Conservation (phyloP, 2,797 vertebrate species). For the Gobio occitaniae region DNA sequence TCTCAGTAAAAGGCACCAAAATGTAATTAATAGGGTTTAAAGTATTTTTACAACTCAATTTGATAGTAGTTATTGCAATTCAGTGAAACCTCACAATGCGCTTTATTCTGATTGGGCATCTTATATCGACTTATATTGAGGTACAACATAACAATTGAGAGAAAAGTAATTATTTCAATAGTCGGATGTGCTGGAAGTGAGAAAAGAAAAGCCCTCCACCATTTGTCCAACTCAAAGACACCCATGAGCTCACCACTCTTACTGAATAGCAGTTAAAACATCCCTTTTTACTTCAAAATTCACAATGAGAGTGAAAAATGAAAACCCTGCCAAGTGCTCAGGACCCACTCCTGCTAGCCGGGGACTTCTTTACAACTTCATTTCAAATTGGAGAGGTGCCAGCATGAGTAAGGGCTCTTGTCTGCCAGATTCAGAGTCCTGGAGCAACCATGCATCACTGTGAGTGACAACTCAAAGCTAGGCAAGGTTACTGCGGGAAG, state of each 20-base stretch:
- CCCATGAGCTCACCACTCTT: constrained; percentile 37
- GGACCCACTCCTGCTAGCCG: constrained; percentile 39
- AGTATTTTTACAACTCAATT: constrained; percentile 26
- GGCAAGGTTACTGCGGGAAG: constrained; percentile 7
- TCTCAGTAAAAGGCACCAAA: constrained; percentile 28
- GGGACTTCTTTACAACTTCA: constrained; percentile 51
- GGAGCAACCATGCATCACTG: constrained; percentile 31
- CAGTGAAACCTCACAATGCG: constrained; percentile 1
- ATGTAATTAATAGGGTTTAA: constrained; percentile 20
- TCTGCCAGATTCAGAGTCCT: constrained; percentile 45
- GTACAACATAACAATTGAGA: not conserved
- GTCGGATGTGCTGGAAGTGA: constrained; percentile 1
- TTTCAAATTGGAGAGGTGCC: constrained; percentile 47
- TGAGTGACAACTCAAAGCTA: constrained; percentile 46
- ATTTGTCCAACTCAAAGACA: constrained; percentile 40
- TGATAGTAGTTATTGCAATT: not conserved
- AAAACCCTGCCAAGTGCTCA: constrained; percentile 34
- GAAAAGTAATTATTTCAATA: not conserved
- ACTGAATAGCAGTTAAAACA: constrained; percentile 38
- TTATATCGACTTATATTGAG: not conserved
- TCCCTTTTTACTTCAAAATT: constrained; percentile 30
- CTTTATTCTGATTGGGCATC: constrained; percentile 5
- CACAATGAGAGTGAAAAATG: constrained; percentile 18
- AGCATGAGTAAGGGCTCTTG: constrained; percentile 30
- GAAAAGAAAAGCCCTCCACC: constrained; percentile 11